Conservation (phyloP, 2,888 invertebrate species). For the Aproaerema taeniolella region DNA sequence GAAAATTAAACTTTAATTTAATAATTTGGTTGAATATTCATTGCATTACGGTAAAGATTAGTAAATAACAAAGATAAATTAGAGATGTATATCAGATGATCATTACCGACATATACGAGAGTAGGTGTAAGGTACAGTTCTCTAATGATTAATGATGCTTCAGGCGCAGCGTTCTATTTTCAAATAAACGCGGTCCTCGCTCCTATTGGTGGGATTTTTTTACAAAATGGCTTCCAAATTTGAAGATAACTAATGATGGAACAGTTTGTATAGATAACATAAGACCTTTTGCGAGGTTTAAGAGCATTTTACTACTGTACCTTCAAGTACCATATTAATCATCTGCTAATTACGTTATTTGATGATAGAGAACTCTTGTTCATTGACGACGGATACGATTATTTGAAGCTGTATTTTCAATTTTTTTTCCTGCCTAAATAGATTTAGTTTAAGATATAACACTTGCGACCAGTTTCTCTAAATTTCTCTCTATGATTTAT, state of each 20-base stretch:
- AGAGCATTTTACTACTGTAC: conserved; percentile 55
- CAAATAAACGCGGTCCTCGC: conserved; percentile 41
- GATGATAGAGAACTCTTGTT: conserved; percentile 21
- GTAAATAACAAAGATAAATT: neutral
- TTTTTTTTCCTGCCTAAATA: too few relatives aligned
- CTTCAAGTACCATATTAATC: conserved; percentile 54
- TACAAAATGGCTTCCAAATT: conserved; percentile 65
- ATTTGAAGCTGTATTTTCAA: conserved; percentile 8
- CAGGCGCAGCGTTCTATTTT: conserved; percentile 60
- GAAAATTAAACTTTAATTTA: neutral
- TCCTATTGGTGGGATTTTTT: conserved; percentile 58
- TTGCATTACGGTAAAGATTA: neutral
- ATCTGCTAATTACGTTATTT: conserved; percentile 45
- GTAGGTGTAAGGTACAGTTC: conserved; percentile 34
- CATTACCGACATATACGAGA: conserved; percentile 17
- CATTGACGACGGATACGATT: conserved; percentile 12
- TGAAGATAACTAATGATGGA: conserved; percentile 63
- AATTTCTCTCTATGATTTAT: conserved; percentile 15
- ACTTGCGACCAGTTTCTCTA: conserved; percentile 15
- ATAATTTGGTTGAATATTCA: neutral
- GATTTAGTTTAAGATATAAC: too few relatives aligned
- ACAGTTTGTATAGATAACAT: conserved; percentile 51
- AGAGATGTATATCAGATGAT: conserved; percentile 16
- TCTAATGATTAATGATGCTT: conserved; percentile 62
- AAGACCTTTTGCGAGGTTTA: conserved; percentile 43